Conservation (phyloP, 2,797 vertebrate genomes). For the Ceryle rudis region DNA sequence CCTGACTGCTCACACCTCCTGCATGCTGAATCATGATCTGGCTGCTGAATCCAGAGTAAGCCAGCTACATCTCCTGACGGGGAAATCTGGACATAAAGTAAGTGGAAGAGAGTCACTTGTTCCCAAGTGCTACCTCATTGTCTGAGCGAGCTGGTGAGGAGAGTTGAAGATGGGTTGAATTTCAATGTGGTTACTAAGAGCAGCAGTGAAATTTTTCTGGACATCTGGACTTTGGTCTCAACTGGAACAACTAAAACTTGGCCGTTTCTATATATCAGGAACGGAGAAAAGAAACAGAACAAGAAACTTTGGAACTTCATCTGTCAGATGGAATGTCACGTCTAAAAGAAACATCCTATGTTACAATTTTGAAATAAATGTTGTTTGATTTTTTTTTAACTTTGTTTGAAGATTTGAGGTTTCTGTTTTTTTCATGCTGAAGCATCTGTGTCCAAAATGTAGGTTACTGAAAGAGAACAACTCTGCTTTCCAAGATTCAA, state of each 20-base stretch:
- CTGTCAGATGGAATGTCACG: background rate
- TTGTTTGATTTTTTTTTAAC: background rate
- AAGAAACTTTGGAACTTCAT: background rate
- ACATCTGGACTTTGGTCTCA: background rate
- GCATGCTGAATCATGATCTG: background rate
- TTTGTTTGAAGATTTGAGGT: background rate
- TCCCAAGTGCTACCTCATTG: background rate
- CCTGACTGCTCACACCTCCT: background rate
- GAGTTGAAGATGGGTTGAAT: background rate
- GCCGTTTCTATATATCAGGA: background rate
- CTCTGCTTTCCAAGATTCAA: background rate
- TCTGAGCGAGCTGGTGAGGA: background rate
- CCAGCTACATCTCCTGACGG: background rate
- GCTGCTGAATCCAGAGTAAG: background rate
- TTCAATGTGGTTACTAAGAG: background rate
- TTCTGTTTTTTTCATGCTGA: background rate
- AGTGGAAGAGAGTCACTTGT: background rate
- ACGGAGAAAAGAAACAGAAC: background rate
- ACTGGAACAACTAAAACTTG: background rate
- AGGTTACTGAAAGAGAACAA: background rate
- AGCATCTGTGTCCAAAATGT: background rate
- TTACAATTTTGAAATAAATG: background rate
- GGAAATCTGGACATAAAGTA: background rate
- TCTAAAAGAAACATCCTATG: background rate
- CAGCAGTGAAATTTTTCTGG: background rate